Evolutionary conservation across 1,140 invertebrate species (phyloP).

Genomic region (Chionoecetes opilio): DNA sequence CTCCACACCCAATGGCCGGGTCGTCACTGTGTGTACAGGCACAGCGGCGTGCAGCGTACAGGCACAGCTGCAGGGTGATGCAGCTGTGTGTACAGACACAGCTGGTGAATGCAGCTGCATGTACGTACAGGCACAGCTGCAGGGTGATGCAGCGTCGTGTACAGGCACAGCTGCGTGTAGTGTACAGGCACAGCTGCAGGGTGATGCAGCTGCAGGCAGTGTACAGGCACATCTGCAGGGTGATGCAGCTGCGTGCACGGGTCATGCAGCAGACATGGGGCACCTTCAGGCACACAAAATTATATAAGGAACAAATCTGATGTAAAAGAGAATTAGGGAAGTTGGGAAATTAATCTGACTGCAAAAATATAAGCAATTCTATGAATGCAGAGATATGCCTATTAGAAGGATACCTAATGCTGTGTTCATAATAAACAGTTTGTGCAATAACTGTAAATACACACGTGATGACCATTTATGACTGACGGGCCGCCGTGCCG

Average conservation of each 20-base stretch:
- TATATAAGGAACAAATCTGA: neutral
- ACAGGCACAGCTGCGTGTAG: too few species aligned
- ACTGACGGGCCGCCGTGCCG: neutral
- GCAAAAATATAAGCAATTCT: neutral
- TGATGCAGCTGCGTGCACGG: neutral
- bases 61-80: neutral
- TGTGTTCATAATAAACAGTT: neutral
- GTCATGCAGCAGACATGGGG: neutral
- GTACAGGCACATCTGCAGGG: neutral
- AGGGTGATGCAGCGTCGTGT: neutral
- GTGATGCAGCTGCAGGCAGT: neutral
- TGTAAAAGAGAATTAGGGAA: slow-evolving; percentile 2
- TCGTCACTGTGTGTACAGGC: too few species aligned
- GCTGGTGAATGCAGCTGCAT: neutral
- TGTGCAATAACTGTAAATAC: neutral
- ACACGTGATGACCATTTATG: neutral
- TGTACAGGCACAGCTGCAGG: neutral
- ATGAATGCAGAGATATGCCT: neutral
- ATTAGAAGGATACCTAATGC: neutral
- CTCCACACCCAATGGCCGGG: too few species aligned
- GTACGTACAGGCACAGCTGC: too few species aligned
- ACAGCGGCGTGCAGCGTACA: too few species aligned
- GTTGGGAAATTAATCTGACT: neutral
- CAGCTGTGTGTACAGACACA: neutral
- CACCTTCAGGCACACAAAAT: neutral